Evolutionary conservation across 2,113 vertebrate species (phyloP), one percentile per base, ranked within the genome.

Genomic region (Lynx canadensis): DNA sequence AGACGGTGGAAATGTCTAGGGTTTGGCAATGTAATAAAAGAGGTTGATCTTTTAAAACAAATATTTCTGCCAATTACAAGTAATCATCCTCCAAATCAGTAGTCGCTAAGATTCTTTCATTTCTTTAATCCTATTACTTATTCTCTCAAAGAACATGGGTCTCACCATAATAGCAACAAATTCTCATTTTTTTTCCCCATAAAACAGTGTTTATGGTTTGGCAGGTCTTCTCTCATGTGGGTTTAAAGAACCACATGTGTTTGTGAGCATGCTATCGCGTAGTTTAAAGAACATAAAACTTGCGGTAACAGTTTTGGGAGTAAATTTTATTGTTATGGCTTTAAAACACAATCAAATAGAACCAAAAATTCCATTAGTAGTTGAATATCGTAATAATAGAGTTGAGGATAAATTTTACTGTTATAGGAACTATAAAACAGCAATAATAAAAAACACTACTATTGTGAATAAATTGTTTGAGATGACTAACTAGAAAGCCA

Each of bases 271-370:
- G 95, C 94, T 94, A 84, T 97, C 96, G 84, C 96, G 88, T 79
- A 92, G 88, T 97, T 98, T 97, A 97, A 85, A 97, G 94, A 90
- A 87, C 94, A 97, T 97, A 97, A 98, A 97, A 95, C 95, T 97
- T 96, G 65, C 69, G 95, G 94, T 96, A 66, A 97, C 97, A 95
- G 96, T 98, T 98, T 98, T 48, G 76, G 96, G 52, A 97, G 92
- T 97, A 97, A 97, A 97, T 98, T 98, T 98, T 98, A 98, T 97
- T 97, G 84, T 96, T 98, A 96, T 96, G 71, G 88, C 92, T 96
- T 97, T 97, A 98, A 98, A 97, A 89, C 76, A 97, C 84, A 97
- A 96, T 96, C 83, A 97, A 97, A 97, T 97, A 97, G 95, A 97
- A 98, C 96, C 91, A 97, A 97, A 94, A 97, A 97, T 98, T 97